A percentile compares a stretch with the other conserved stretches of the same genome.
Evolutionary conservation across 2,113 vertebrate genomes (phyloP).

Genomic region (Triplophysa tibetana): DNA sequence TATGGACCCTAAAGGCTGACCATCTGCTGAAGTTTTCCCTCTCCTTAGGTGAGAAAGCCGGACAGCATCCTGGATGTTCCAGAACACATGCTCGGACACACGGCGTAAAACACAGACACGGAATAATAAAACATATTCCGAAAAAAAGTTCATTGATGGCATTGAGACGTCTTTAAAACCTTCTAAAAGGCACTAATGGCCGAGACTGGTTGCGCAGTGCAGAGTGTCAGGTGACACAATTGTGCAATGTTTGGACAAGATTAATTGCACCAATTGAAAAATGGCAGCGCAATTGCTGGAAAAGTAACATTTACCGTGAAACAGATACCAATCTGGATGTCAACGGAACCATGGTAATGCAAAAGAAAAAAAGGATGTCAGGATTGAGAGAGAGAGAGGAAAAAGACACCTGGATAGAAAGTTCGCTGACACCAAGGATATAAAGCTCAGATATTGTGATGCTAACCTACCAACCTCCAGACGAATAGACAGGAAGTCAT

Average conservation of each 20-base stretch:
- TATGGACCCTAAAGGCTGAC: slow-evolving; percentile 75
- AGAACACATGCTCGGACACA: slow-evolving; percentile 35
- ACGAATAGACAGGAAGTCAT: slow-evolving; percentile 51
- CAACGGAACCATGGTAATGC: slow-evolving; percentile 37
- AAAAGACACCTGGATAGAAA: slow-evolving; percentile 16
- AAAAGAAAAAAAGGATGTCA: neutral
- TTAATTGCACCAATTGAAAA: slow-evolving; percentile 59
- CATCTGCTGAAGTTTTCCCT: slow-evolving; percentile 73
- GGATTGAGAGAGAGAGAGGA: slow-evolving; percentile 20
- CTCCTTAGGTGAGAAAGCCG: slow-evolving; percentile 76
- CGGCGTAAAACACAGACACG: neutral
- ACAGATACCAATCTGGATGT: slow-evolving; percentile 54
- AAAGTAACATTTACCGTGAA: slow-evolving; percentile 55
- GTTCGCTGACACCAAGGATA: neutral
- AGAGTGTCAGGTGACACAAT: slow-evolving; percentile 54
- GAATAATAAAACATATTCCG: no score
- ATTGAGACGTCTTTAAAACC: slow-evolving; percentile 25
- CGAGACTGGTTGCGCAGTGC: slow-evolving; percentile 28
- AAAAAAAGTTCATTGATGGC: neutral
- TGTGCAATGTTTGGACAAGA: slow-evolving; percentile 56
- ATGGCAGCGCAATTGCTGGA: slow-evolving; percentile 52
- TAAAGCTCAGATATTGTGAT: slow-evolving; percentile 17
- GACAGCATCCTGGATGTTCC: slow-evolving; percentile 70
- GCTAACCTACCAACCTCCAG: slow-evolving; percentile 38
- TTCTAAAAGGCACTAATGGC: slow-evolving; percentile 33